These are phyloP conservation scores for Thera obeliscata DNA, from an alignment of 2,888 invertebrate species.

Conservation along the genomic window DNA sequence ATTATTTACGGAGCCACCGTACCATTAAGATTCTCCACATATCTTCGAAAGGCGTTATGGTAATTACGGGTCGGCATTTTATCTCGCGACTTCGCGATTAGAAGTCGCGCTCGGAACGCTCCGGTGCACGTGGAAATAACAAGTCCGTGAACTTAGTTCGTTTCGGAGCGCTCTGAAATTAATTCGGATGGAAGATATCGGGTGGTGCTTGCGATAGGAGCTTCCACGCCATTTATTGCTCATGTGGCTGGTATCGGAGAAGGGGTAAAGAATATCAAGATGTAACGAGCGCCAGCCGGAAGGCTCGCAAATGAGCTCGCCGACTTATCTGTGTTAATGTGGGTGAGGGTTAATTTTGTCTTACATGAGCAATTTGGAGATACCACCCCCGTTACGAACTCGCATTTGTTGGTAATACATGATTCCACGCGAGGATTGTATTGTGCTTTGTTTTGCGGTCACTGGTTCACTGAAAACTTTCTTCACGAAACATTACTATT, in stretches of 20 bases:
- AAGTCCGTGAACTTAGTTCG: slow-evolving; percentile 82
- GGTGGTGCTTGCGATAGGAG: slow-evolving; percentile 74
- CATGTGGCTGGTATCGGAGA: slow-evolving; percentile 81
- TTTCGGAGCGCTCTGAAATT: slow-evolving; percentile 80
- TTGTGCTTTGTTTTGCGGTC: slow-evolving; percentile 47
- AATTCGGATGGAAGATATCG: slow-evolving; percentile 85
- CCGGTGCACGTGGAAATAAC: slow-evolving; percentile 77
- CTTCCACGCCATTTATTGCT: slow-evolving; percentile 85
- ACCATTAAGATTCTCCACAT: slow-evolving; percentile 84
- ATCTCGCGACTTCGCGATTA: slow-evolving; percentile 65
- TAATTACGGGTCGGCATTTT: slow-evolving; percentile 84
- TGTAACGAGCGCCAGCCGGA: slow-evolving; percentile 82
- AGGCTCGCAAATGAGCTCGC: slow-evolving; percentile 84
- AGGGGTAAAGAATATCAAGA: slow-evolving; percentile 85
- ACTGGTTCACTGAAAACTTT: slow-evolving; percentile 14
- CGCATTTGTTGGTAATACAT: slow-evolving; percentile 63
- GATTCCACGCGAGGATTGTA: slow-evolving; percentile 46
- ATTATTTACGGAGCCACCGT: slow-evolving; percentile 83
- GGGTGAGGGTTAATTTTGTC: slow-evolving; percentile 83
- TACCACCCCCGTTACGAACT: slow-evolving; percentile 68
- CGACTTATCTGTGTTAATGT: slow-evolving; percentile 83
- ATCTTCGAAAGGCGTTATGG: slow-evolving; percentile 84
- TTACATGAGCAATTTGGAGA: slow-evolving; percentile 83
- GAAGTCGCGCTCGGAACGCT: slow-evolving; percentile 59
- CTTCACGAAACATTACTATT: background rate